Conservation (phyloP, 1,140 invertebrate genomes). For the Zaprionus africanus region DNA sequence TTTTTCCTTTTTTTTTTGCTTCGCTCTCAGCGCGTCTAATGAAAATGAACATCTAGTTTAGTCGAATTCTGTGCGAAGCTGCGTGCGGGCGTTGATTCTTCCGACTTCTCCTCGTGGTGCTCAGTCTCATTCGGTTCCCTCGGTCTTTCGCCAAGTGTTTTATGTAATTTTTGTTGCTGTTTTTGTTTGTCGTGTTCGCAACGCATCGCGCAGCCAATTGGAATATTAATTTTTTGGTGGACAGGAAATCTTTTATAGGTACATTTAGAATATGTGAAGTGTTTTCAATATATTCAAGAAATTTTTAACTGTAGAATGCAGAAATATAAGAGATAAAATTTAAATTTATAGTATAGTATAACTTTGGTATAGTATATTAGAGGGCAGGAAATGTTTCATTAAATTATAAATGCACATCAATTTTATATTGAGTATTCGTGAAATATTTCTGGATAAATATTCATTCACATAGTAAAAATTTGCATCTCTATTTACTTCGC, state of each 20-base stretch:
- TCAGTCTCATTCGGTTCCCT: conserved; percentile 26
- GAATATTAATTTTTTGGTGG: conserved; percentile 11
- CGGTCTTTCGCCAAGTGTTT: conserved; percentile 20
- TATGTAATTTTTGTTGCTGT: conserved; percentile 25
- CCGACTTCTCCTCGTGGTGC: neutral
- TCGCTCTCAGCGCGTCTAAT: conserved; percentile 19
- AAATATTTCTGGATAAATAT: neutral
- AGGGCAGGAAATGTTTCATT: neutral
- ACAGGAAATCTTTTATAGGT: conserved; percentile 25
- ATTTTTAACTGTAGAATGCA: neutral
- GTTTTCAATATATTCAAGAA: neutral
- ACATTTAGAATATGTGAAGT: neutral
- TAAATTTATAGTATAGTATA: too few species aligned
- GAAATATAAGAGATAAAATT: neutral
- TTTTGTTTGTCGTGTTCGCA: conserved; percentile 13
- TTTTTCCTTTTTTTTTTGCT: conserved; percentile 33
- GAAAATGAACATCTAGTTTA: conserved; percentile 64
- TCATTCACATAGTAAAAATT: neutral
- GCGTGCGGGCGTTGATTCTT: conserved; percentile 64
- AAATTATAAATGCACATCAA: neutral
- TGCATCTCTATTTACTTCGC: neutral
- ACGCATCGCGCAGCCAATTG: conserved; percentile 17
- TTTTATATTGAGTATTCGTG: neutral
- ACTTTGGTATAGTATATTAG: neutral
- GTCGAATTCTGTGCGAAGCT: conserved; percentile 65